These are phyloP conservation scores for Vulpes ferrilata DNA, from an alignment of 2,113 vertebrate genomes.

Conservation along the genomic window DNA sequence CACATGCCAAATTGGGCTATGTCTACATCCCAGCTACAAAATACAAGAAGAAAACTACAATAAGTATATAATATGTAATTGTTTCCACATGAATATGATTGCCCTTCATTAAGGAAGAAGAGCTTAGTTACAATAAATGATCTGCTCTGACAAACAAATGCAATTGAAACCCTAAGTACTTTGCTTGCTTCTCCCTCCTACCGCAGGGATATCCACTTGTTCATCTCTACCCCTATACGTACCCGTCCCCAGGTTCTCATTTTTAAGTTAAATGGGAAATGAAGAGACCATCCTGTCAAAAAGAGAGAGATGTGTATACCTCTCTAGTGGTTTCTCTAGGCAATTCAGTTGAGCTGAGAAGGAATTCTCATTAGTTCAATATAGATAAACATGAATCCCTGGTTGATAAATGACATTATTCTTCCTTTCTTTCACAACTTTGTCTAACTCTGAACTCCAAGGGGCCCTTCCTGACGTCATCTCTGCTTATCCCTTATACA, in stretches of 20 bases:
- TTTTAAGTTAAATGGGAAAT: slow-evolving; percentile 34
- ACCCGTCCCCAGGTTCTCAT: neutral
- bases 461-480: neutral
- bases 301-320: neutral
- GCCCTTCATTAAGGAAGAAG: neutral
- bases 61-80: neutral
- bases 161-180: neutral
- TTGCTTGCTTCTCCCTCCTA: neutral
- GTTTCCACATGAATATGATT: neutral
- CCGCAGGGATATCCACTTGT: neutral
- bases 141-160: neutral
- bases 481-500: neutral
- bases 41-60: neutral
- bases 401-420: neutral
- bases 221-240: neutral
- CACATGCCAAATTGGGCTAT: neutral
- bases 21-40: neutral
- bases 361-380: neutral
- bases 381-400: neutral
- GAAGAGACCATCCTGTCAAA: neutral
- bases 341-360: neutral
- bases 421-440: neutral
- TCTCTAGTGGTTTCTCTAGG: neutral
- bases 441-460: neutral
- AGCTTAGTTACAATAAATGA: neutral